Evolutionary conservation across 2,113 vertebrate genomes (phyloP), one percentile per base, ranked within the genome.

Genomic region (Xiphophorus hellerii): DNA sequence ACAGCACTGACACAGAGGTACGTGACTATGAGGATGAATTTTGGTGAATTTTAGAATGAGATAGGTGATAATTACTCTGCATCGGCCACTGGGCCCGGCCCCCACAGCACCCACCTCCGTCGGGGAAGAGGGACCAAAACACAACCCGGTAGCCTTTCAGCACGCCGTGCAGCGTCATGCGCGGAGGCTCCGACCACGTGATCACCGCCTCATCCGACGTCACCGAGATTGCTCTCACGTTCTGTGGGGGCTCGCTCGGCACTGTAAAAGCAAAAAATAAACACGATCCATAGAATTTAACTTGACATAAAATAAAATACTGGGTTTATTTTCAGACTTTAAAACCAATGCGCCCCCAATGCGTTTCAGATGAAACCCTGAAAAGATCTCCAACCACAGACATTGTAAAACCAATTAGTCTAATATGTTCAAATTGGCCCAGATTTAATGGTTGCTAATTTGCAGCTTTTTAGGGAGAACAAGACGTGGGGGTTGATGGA

Each of bases 101-200:
- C 89, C 90, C 90, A 92, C 90, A 93, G 90, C 90, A 95, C 97
- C 95, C 93, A 97, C 98, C 98, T 88, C 98, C 98, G 2, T 99
- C 97, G 70, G 96, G 94, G 86, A 97, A 98, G 88, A 99, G 96
- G 62, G 97, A 98, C 97, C 97, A 99, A 95, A 97, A 99, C 92
- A 99, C 97, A 90, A 99, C 97, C 0, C 98, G 93, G 88, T 99
- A 99, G 4, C 98, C 98, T 93, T 98, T 99, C 85, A 99, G 94
- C 87, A 99, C 96, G 4, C 98, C 98, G 1, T 99, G 98, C 90
- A 99, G 96, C 22, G 97, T 98, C 92, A 97, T 96, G 82, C 97
- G 95, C 0, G 98, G 97, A 44, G 98, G 98, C 90, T 99, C 97
- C 0, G 96, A 96, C 98, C 98, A 99, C 0, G 98, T 97, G 92